Evolutionary conservation across 2,113 vertebrate species (phyloP), one percentile per base, ranked within the genome.

Genomic region (Rhadina sibilatrix): DNA sequence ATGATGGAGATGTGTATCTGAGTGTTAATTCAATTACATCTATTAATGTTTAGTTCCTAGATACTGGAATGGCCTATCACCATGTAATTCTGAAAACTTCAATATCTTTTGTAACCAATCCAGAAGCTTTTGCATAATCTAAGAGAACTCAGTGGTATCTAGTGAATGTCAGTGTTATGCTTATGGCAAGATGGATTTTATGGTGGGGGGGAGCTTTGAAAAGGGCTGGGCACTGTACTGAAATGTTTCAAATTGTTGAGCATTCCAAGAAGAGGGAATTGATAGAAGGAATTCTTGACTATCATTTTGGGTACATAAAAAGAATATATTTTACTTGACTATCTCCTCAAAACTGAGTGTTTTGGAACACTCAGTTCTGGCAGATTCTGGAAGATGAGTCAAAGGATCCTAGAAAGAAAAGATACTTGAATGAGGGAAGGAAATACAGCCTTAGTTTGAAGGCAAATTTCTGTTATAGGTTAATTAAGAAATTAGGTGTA

Each of bases 21-120:
- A 57, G 22, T 70, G 84, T 40, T 52, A 33, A 33, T 94, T 75
- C 90, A 21, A 28, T 31, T 61, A 44, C 12, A 23, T 6, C 14
- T 80, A 4, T 6, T 83, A 38, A 40, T 49, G 5, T 65, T 84
- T 52, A 71, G 37, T 84, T 86, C 22, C 12, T 75, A 56, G 23
- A 21, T 80, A 24, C 11, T 33, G 25, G 12, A 72, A 59, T 69
- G 35, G 16, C 37, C 6, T 38, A 15, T 61, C 11, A 44, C 50
- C 2, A 9, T 54, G 7, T 65, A 70, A 35, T 57, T 89, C 50
- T 69, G 50, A 31, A 85, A 66, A 50, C 0, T 7, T 4, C 30
- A 30, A 0, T 14, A 9, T 49, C 2, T 68, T 83, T 59, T 77
- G n/a, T 25, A 57, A 35, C 3, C 61, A 1, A 1, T 31, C 10